These are phyloP conservation scores for Lemur catta DNA, from an alignment of 2,797 vertebrate genomes.

Conservation along the genomic window DNA sequence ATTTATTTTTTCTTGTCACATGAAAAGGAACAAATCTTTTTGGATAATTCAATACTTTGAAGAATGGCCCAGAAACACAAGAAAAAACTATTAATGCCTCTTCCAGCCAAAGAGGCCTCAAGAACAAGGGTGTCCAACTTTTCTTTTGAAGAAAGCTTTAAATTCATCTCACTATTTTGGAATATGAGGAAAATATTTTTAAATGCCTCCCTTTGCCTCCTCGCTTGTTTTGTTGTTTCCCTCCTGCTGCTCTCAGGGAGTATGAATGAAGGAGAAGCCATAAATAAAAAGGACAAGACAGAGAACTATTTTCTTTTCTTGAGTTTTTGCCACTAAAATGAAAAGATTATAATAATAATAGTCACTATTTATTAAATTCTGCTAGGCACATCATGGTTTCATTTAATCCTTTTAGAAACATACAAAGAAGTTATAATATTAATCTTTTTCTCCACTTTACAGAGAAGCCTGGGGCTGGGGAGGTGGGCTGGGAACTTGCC, in stretches of 20 bases:
- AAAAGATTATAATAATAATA: background rate
- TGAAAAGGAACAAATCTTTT: background rate
- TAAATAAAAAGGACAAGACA: background rate
- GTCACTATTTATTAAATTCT: background rate
- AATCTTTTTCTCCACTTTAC: background rate
- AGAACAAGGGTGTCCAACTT: background rate
- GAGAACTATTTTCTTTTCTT: background rate
- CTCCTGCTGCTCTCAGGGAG: background rate
- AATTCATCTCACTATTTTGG: background rate
- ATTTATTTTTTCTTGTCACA: background rate
- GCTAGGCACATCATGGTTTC: background rate
- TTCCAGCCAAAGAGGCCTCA: background rate
- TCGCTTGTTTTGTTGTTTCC: background rate
- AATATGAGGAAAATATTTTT: background rate
- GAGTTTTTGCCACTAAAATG: background rate
- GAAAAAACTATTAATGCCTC: background rate
- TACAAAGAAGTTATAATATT: background rate
- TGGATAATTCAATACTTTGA: background rate
- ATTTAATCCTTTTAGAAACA: background rate
- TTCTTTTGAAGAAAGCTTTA: background rate
- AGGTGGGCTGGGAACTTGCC: background rate
- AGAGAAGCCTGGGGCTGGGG: background rate
- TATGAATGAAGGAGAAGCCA: background rate
- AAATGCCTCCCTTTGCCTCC: background rate
- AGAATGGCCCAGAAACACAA: background rate